phyloP scores from a whole-genome alignment of 2,113 vertebrate genomes.

The Crotalus tigris region DNA sequence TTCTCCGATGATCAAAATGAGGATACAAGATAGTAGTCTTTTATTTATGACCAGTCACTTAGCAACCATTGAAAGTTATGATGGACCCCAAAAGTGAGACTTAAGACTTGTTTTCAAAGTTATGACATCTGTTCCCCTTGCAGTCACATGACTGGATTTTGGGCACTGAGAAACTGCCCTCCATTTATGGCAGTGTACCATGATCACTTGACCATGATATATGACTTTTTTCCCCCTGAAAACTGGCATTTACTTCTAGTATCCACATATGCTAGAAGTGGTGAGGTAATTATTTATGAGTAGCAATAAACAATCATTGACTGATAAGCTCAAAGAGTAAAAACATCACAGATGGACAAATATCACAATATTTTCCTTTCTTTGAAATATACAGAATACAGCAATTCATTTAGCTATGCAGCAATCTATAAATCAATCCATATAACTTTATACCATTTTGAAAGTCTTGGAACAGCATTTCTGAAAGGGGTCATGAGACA shows the following conservation, averaged over 20 bases:
- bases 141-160: neutral
- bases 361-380: neutral
- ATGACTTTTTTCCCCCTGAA: neutral
- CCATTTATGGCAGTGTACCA: neutral
- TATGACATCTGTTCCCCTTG: neutral
- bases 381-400: neutral
- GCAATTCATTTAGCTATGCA: neutral
- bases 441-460: neutral
- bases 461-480: neutral
- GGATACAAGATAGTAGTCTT: neutral
- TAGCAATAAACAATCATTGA: neutral
- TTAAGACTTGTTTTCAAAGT: neutral
- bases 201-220: neutral
- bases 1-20: neutral
- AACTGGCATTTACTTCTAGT: neutral
- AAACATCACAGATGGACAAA: neutral
- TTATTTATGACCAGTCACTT: neutral
- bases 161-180: neutral
- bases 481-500: neutral
- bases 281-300: neutral
- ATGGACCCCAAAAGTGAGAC: neutral
- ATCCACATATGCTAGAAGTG: neutral
- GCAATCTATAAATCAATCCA: neutral
- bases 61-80: neutral
- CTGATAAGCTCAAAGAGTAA: neutral